phyloP scores from a whole-genome alignment of 2,797 vertebrate species.

The Artibeus lituratus region DNA sequence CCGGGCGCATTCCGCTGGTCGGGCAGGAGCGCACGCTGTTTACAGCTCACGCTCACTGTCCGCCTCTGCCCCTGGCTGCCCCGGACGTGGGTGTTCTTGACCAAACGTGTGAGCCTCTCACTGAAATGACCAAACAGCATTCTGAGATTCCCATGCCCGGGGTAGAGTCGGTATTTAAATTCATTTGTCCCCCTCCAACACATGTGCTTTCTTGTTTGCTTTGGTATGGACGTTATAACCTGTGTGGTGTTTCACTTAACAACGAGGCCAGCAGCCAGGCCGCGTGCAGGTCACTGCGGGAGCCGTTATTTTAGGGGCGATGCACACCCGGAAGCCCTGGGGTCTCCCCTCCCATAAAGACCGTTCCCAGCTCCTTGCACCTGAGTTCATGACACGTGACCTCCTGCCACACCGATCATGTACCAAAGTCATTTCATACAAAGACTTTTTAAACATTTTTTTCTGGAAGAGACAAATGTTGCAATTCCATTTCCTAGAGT shows the following conservation, averaged over 20 bases:
- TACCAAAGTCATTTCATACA: constrained; percentile 28
- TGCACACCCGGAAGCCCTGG: not conserved
- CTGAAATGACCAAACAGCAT: constrained; percentile 50
- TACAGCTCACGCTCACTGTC: not conserved
- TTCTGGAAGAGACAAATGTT: not conserved
- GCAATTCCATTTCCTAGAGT: constrained; percentile 52
- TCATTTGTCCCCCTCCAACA: not conserved
- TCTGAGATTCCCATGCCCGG: not conserved
- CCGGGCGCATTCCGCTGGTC: not conserved
- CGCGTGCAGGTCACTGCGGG: constrained; percentile 27
- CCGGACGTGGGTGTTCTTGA: not conserved
- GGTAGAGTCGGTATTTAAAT: not conserved
- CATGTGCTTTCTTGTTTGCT: not conserved
- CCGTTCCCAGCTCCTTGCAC: constrained; percentile 43
- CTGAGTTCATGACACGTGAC: not conserved
- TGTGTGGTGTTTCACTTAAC: not conserved
- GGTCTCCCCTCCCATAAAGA: not conserved
- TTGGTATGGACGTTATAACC: constrained; percentile 27
- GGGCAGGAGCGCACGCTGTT: not conserved
- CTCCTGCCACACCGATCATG: not conserved
- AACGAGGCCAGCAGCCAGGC: not conserved
- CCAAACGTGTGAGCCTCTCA: not conserved
- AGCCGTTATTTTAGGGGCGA: not conserved
- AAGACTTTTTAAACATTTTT: not conserved
- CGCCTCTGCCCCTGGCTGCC: not conserved